A percentile compares a stretch with the other conserved stretches of the same genome.
phyloP scores from a whole-genome alignment of 2,888 invertebrate species.

The Melanotus villosus region DNA sequence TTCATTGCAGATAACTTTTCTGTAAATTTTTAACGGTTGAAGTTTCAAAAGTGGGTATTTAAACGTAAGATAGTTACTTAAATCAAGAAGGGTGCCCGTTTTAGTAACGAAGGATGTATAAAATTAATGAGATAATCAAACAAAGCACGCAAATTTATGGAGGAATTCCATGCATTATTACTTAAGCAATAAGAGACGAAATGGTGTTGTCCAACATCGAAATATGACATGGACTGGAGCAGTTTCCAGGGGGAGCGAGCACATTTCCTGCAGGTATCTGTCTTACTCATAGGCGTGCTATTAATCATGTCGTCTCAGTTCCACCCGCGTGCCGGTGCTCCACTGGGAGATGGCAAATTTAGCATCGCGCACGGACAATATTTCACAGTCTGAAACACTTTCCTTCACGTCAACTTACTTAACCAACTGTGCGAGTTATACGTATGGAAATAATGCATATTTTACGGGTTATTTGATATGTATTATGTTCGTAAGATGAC shows the following conservation, averaged over 20 bases:
- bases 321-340: conserved; percentile 57
- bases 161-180: conserved; percentile 57
- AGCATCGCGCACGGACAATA: conserved; percentile 63
- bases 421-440: conserved; percentile 46
- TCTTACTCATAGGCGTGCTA: conserved; percentile 56
- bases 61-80: too few species aligned
- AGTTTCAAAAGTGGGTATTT: too few species aligned
- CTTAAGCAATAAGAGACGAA: conserved; percentile 58
- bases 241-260: conserved; percentile 47
- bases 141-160: conserved; percentile 51
- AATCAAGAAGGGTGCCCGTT: too few species aligned
- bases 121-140: conserved; percentile 37
- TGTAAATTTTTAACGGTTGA: too few species aligned
- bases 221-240: conserved; percentile 56
- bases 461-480: conserved; percentile 47
- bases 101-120: too few species aligned
- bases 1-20: too few species aligned
- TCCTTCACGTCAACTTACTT: conserved; percentile 53
- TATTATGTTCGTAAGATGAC: conserved; percentile 37
- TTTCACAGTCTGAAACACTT: conserved; percentile 66
- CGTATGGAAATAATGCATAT: conserved; percentile 48
- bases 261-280: conserved; percentile 57
- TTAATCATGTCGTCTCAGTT: conserved; percentile 64
- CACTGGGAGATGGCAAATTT: conserved; percentile 64
- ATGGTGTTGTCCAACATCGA: conserved; percentile 58